A percentile compares a stretch with the other conserved stretches of the same genome.
Conservation (phyloP, 2,113 vertebrate species). For the rat (Rattus norvegicus) region GRCr8 NC_086032.1:53690501-53691000, state of each 20-base stretch:
- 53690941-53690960: neutral
- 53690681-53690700: neutral
- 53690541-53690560: too few species aligned
- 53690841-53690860: neutral
- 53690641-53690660: accelerated
- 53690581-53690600: neutral
- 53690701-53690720: neutral
- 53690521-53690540: neutral
- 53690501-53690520: neutral
- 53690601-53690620: neutral
- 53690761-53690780: too few species aligned
- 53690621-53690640: neutral
- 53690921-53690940: conserved; percentile 44
- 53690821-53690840: neutral
- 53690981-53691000: conserved; percentile 30
- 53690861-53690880: neutral
- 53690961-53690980: conserved; percentile 23
- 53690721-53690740: neutral
- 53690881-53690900: neutral
- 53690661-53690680: neutral
- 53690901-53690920: conserved; percentile 44
- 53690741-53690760: neutral
- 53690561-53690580: neutral
- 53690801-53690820: neutral
- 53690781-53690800: neutral